Base-by-base conservation (phyloP, 1,140 invertebrate genomes). In the Drosophila sp. region DNA sequence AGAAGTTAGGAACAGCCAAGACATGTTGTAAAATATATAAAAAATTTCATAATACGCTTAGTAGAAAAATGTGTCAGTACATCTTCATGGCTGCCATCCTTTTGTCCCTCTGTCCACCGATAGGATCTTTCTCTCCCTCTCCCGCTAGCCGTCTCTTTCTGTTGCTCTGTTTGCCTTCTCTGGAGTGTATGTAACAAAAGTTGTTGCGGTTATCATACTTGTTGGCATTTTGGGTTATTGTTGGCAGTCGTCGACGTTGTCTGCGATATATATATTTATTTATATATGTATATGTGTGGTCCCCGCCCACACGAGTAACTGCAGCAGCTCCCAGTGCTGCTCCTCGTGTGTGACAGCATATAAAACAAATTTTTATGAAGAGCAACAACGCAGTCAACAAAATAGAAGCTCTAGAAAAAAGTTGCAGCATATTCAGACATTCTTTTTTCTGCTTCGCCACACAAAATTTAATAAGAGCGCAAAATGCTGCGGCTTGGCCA, bases 341-440 rank as follows among this genome's bases (percentile, higher is more conserved):
- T 50, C 8, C 34, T 40, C 38, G 38, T 77, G 45, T 74, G 53
- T 72, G 72, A 70, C 65, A 78, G 82, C 75, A 72, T 67, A 86
- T 86, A 86, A 81, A 87, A 76, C 77, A 86, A 86, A 86, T 86
- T 86, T 86, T 86, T 86, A 86, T 86, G 77, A 84, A 86, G 81
- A 77, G 65, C 71, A 16, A 50, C 48, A 51, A 34, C 25, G 53
- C 48, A 61, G 66, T 69, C 40, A 58, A 50, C 61, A 45, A 51
- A 72, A 64, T 50, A 9, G 21, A 46, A 66, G 36, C 41, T 38
- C 3, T 53, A 41, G 11, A 63, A 62, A 54, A 14, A 59, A 53
- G 4, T 45, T 59, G 76, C 76, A 83, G 79, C 70, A 83, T 66
- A 79, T 83, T 79, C 76, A 50, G 34, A 56, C 58, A 83, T 71